Percentiles rank a stretch among this genome's conserved stretches.
phyloP scores from a whole-genome alignment of 2,113 vertebrate species.

The Suricata suricatta region DNA sequence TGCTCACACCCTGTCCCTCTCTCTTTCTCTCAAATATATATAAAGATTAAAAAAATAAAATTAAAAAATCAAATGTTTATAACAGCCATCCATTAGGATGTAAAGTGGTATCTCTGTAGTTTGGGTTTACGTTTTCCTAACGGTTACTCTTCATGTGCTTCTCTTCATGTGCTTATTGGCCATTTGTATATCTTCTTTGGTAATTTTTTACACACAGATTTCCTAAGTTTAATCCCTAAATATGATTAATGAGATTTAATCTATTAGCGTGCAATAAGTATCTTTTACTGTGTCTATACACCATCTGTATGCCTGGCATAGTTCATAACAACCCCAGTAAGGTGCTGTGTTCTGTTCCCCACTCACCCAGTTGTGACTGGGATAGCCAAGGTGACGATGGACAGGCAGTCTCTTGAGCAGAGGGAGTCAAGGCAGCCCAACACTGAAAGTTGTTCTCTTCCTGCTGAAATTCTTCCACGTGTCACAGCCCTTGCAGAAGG shows the following conservation, averaged over 20 bases:
- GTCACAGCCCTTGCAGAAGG: neutral
- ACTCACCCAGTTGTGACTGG: neutral
- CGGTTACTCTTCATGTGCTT: neutral
- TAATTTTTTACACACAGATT: constrained; percentile 17
- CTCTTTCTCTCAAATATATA: too few species aligned
- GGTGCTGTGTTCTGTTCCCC: neutral
- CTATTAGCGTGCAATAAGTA: neutral
- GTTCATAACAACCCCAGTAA: neutral
- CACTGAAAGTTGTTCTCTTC: neutral
- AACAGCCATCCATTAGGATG: neutral
- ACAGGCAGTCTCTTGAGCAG: neutral
- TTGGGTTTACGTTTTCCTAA: neutral
- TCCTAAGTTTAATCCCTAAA: constrained; percentile 1
- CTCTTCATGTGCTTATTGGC: neutral
- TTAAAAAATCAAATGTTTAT: neutral
- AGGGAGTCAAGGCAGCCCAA: neutral
- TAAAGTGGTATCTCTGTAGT: neutral
- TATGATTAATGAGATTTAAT: neutral
- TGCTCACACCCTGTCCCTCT: too few species aligned
- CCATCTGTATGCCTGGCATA: neutral
- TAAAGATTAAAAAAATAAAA: too few species aligned
- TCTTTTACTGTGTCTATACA: neutral
- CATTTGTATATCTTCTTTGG: neutral
- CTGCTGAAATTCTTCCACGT: neutral
- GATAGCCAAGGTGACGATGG: neutral